These are phyloP conservation scores for Drosophila fungiperda DNA, from an alignment of 2,888 invertebrate genomes.

Conservation along the genomic window DNA sequence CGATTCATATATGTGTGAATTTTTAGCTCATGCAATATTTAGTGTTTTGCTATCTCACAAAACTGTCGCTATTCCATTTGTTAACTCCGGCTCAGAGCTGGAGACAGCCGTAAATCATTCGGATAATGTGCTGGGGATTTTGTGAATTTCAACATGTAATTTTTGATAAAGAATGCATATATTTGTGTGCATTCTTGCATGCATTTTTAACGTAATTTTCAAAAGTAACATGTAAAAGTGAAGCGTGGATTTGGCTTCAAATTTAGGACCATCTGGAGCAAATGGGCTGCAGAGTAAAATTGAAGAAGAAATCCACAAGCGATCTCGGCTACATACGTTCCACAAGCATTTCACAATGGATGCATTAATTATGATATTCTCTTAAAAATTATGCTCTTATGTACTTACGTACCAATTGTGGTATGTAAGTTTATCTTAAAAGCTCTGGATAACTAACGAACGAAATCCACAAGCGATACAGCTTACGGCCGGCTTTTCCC, in stretches of 20 bases:
- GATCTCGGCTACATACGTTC: slow-evolving; percentile 67
- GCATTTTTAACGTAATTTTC: slow-evolving; percentile 19
- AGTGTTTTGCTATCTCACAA: slow-evolving; percentile 66
- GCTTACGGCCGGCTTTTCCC: neutral
- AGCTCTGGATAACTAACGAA: neutral
- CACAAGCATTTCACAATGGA: slow-evolving; percentile 68
- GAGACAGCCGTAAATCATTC: slow-evolving; percentile 56
- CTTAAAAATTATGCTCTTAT: neutral
- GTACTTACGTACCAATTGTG: neutral
- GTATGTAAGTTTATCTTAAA: neutral
- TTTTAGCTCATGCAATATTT: slow-evolving; percentile 56
- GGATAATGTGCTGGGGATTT: slow-evolving; percentile 48
- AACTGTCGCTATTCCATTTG: slow-evolving; percentile 30
- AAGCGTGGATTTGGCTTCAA: neutral
- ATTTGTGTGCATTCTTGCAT: slow-evolving; percentile 4
- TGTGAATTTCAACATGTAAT: slow-evolving; percentile 14
- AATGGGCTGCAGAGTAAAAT: neutral
- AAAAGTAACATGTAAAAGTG: neutral
- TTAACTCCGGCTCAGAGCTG: neutral
- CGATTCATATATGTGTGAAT: slow-evolving; percentile 10
- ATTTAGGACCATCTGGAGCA: neutral
- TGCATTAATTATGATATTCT: neutral
- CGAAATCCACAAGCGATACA: neutral
- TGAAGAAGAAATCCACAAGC: slow-evolving; percentile 60
- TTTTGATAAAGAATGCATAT: slow-evolving; percentile 17